Evolutionary conservation across 2,797 vertebrate genomes (phyloP), one percentile per base, ranked within the genome.

Genomic region (Petrocephalus sullivani): DNA sequence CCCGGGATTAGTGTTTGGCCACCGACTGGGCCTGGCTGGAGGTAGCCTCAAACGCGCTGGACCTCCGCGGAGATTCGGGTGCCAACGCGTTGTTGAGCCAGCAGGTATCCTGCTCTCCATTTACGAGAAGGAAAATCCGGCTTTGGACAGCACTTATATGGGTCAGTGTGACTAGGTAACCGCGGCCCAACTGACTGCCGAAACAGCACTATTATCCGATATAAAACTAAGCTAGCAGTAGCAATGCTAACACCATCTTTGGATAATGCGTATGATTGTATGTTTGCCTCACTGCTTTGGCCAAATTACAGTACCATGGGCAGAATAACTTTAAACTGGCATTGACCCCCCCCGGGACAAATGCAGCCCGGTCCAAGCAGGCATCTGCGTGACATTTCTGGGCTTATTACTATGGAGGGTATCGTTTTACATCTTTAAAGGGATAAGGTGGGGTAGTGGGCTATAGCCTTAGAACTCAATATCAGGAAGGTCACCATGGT

Each of bases 161-260:
- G 6, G n/a, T 88, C 33, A 88, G 54, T 41, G 33, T 58, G 28
- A 88, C 71, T 75, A 88, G 75, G 54, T 81, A 83, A 56, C 53
- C 37, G 9, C 3, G 28, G 14, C 5, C 53, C 21, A 10, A 54
- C 37, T 58, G 37, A 8, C 71, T 54, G 21, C 23, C 21, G 23
- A 56, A 28, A 57, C 83, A 85, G 51, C 23, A 19, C 23, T 57
- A 16, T 4, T 49, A 49, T 21, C 41, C 0, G 75, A 21, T 0
- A 49, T 8, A 7, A 49, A 81, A 41, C 7, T 81, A n/a, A 81
- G 37, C 41, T 21, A 49, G 71, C 75, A 0, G 14, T 2, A 49
- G 75, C 75, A 2, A 41, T 1, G 67, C 28, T 41, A 3, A 41
- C 41, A 7, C 37, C 75, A 21, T 81, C 75, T 81, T 49, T 19